Evolutionary conservation across 2,888 invertebrate species (phyloP).

Genomic region (Ctena decussata): DNA sequence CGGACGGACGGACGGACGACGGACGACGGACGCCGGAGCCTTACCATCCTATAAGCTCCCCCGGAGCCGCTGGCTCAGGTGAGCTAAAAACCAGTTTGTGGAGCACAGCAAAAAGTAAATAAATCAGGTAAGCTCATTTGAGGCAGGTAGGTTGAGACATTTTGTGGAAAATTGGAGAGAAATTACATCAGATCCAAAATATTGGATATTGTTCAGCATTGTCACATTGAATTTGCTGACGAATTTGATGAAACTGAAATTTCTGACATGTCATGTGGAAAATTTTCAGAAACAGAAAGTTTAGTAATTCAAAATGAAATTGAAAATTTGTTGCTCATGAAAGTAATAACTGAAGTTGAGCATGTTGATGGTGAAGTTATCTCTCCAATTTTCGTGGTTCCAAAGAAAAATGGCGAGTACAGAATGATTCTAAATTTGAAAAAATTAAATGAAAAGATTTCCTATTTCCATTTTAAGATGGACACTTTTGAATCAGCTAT

Average conservation of each 20-base stretch:
- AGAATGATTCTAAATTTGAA: slow-evolving; percentile 52
- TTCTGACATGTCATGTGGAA: not conserved
- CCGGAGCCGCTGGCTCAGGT: too few relatives aligned
- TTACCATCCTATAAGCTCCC: too few relatives aligned
- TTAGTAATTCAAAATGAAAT: slow-evolving; percentile 32
- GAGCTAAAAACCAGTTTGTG: too few relatives aligned
- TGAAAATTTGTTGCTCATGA: slow-evolving; percentile 26
- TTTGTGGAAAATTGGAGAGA: slow-evolving; percentile 26
- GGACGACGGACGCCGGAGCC: too few relatives aligned
- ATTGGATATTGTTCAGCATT: slow-evolving; percentile 24
- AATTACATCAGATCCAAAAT: slow-evolving; percentile 24
- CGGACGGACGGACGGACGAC: too few relatives aligned
- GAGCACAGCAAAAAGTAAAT: too few relatives aligned
- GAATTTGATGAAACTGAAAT: not conserved
- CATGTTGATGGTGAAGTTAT: slow-evolving; percentile 26
- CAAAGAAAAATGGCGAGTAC: slow-evolving; percentile 32
- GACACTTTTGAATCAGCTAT: slow-evolving; percentile 49
- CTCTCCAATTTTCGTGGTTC: slow-evolving; percentile 50
- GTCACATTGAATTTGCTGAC: slow-evolving; percentile 11
- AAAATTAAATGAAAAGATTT: slow-evolving; percentile 43
- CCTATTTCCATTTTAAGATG: slow-evolving; percentile 60
- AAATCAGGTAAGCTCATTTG: too few relatives aligned
- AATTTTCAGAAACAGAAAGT: not conserved
- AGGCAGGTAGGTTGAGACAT: slow-evolving; percentile 21
- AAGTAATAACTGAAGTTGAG: slow-evolving; percentile 34